A percentile compares a stretch with the other conserved stretches of the same genome.
These are phyloP conservation scores for Gadopsis marmoratus DNA, from an alignment of 2,797 vertebrate species.

Conservation along the genomic window DNA sequence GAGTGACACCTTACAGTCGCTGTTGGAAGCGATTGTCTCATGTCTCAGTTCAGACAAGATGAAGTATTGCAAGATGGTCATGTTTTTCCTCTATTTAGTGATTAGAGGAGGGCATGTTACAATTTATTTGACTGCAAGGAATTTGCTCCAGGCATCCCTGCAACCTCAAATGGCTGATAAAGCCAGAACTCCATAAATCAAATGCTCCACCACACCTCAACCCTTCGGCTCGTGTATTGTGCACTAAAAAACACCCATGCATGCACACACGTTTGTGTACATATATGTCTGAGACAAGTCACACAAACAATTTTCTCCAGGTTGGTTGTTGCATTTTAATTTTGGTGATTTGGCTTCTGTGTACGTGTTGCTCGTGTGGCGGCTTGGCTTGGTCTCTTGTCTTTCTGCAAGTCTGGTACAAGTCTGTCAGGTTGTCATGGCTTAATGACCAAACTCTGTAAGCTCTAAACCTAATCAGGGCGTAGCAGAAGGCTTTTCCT, in stretches of 20 bases:
- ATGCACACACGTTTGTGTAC: background rate
- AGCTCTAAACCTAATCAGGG: constrained; percentile 50
- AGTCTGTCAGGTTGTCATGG: constrained; percentile 49
- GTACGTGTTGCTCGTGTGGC: constrained; percentile 23
- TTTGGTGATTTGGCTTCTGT: constrained; percentile 17
- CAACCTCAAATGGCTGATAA: constrained; percentile 50
- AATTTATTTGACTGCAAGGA: constrained; percentile 69
- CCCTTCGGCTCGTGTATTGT: background rate
- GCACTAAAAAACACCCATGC: background rate
- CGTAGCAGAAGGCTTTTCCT: constrained; percentile 39
- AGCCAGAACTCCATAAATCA: constrained; percentile 70
- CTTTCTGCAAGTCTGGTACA: constrained; percentile 35
- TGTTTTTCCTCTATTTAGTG: constrained; percentile 59
- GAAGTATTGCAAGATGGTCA: constrained; percentile 47
- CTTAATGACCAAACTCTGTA: constrained; percentile 28
- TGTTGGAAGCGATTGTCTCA: constrained; percentile 25
- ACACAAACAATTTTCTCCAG: constrained; percentile 6
- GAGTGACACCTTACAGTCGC: constrained; percentile 34
- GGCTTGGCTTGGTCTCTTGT: constrained; percentile 12
- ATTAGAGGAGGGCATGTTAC: constrained; percentile 54
- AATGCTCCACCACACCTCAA: constrained; percentile 36
- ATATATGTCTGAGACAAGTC: constrained; percentile 15
- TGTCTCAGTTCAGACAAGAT: constrained; percentile 47
- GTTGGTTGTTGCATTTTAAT: constrained; percentile 10
- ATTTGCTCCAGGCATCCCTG: constrained; percentile 67